Base-by-base conservation (phyloP, 2,888 invertebrate species). In the Pyrgus malvae region DNA sequence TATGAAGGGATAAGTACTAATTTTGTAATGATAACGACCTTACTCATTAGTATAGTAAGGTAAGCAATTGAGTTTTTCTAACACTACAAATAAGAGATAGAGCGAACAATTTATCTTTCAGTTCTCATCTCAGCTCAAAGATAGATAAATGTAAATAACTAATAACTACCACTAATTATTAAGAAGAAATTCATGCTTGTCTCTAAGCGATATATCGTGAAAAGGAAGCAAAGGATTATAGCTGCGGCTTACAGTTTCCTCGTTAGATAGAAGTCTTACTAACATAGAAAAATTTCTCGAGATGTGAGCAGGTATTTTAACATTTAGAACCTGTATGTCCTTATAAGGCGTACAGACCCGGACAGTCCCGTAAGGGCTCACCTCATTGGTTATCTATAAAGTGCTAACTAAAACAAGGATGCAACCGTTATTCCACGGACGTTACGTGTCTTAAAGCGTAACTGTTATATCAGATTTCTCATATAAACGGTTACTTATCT, bases 381-480 rank as follows among this genome's bases (percentile, higher is more conserved):
- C 41, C 50, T 42, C 41, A 33, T 41, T 31, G 23, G 42, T 57
- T 48, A 58, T 57, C 54, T 45, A 40, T 27, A 35, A 55, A 44
- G 37, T 25, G 35, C 33, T 33, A 49, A 55, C 48, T 55, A 46
- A 58, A 33, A 44, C 55, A 54, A 60, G 61, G 62, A 63, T 59
- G 56, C 58, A 57, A 61, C 66, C 60, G 63, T 64, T 64, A 62
- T 57, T 44, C 60, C 58, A 59, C 51, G 51, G 51, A 45, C 49
- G 60, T 63, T 64, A 60, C 53, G 60, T 59, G 57, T 64, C 67
- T 67, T 51, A 57, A 60, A 63, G 63, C 62, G 62, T 67, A 67
- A 68, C 66, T 64, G 67, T 56, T 55, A 35, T 45, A 46, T 46
- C 38, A 54, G 48, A 51, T 44, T 51, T 51, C 50, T 51, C 51